Evolutionary conservation across 2,888 invertebrate genomes (phyloP), one percentile per base, ranked within the genome.

Genomic region (Athripsodes cinereus): DNA sequence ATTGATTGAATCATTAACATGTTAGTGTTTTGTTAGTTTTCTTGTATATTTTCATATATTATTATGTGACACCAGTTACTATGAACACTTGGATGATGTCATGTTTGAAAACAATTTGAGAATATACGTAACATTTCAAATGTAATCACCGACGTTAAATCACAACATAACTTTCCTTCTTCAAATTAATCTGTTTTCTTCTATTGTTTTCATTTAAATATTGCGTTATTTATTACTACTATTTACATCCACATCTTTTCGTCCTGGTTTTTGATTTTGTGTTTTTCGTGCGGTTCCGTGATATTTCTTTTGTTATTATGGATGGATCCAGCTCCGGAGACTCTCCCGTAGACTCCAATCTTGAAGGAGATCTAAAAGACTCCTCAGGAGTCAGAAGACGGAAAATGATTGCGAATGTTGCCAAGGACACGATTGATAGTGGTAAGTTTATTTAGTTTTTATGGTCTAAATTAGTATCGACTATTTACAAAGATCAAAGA

Each of bases 351-450:
- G 57, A 60, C 8, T 60, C 57, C 2, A 52, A 57, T 47, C 58
- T 53, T 3, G 60, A 58, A 20, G 44, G 31, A 11, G 57, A 57
- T 16, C 52, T 58, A n/a, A 54, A 55, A 26, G 58, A 61, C 20
- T 55, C 57, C 19, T 55, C 57, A 13, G 57, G 58, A 19, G 51
- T 60, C 13, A 46, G 60, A 64, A 71, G 79, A 66, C 73, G 76
- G 57, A 72, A 81, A 67, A 81, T 79, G 71, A 73, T 82, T 67
- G 76, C 81, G 64, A 74, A 79, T 68, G 76, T 78, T 66, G 81
- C 82, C 60, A 81, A 80, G 70, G 76, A 81, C 66, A 81, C 80
- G 59, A 70, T 81, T 58, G 81, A 81, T 50, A 58, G 55, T n/a
- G 57, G 62, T 64, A 31, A 53, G 46, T 59, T 16, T 11, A 48